Base-by-base conservation (phyloP, 35 echinoderm and acorn worm species). In the Nesometra sesokonis region DNA sequence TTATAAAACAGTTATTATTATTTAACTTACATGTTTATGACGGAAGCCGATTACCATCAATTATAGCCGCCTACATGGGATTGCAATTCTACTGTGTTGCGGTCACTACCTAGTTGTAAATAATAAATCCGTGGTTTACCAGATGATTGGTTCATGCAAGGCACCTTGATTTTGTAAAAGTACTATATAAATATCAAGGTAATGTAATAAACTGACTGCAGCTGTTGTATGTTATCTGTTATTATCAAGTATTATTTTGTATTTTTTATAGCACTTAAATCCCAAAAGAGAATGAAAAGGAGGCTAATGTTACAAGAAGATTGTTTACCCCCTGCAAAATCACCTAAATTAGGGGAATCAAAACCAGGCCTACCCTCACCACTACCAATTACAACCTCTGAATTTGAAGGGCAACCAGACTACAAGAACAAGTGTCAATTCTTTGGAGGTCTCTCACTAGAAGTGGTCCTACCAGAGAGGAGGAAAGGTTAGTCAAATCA, bases 361-460 rank as follows among this genome's bases (percentile, higher is more conserved):
- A 87, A 79, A 40, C 77, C 85, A 17, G 36, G 86, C 77, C 88
- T 99, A 33, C 90, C 92, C 34, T 77, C 90, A 29, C 52, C 89
- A 46, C 89, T 93, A 33, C 85, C 40, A 8, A 91, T 99, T 11
- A 87, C 88, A 46, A 46, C 91, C 37, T 88, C 94, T 31, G 86
- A 99, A 78, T 99, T 99, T 89, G 87, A 94, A 43, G 87, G 90
- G 43, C 89, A 99, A 86, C 87, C 91, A 38, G 86, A 94, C 80
- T 99, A 99, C 79, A 77, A 81, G 32, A 91, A 91, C 77, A 99
- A 99, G 67, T 94, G 93, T 43, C 83, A 91, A 79, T 99, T 99
- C 88, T 85, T 99, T 13, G 84, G 89, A 37, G 82, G 80, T 47
- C 85, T 94, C 77, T 81, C 85, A 21, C 82, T 99, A 32, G 93